Conservation (phyloP, 2,113 vertebrate genomes). For the Oreochromis niloticus region DNA sequence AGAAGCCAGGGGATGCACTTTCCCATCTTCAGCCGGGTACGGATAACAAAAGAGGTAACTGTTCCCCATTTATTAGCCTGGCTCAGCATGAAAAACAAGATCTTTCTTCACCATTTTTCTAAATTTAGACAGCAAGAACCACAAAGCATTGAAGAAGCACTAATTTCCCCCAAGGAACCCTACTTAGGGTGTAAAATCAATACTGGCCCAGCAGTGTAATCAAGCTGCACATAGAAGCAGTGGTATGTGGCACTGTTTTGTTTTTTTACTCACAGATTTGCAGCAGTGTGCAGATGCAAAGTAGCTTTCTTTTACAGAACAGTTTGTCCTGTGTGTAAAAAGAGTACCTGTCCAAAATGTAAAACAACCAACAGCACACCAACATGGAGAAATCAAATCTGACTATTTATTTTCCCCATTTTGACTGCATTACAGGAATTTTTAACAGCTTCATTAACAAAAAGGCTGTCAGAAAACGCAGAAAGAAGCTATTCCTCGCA, state of each 20-base stretch:
- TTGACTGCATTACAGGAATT: background rate
- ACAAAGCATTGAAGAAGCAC: background rate
- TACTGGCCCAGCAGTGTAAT: background rate
- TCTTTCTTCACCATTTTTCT: background rate
- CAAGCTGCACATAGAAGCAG: background rate
- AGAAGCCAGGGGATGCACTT: background rate
- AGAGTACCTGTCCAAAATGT: background rate
- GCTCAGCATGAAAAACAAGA: background rate
- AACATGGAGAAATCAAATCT: background rate
- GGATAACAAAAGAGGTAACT: background rate
- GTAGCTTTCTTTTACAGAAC: background rate
- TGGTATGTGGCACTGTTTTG: background rate
- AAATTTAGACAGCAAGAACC: slow-evolving; percentile 16
- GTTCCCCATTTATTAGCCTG: background rate
- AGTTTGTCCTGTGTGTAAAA: background rate
- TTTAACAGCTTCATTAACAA: background rate
- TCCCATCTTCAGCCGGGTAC: background rate
- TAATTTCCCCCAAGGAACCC: slow-evolving; percentile 29
- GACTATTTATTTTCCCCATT: background rate
- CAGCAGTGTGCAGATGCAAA: background rate
- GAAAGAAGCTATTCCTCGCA: background rate
- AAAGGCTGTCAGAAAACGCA: background rate
- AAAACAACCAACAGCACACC: background rate
- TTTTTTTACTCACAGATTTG: background rate
- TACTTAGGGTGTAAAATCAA: slow-evolving; percentile 40